A percentile compares a stretch with the other conserved stretches of the same genome.
These are phyloP conservation scores for Enteromius treurensis DNA, from an alignment of 2,797 vertebrate genomes.

Conservation along the genomic window DNA sequence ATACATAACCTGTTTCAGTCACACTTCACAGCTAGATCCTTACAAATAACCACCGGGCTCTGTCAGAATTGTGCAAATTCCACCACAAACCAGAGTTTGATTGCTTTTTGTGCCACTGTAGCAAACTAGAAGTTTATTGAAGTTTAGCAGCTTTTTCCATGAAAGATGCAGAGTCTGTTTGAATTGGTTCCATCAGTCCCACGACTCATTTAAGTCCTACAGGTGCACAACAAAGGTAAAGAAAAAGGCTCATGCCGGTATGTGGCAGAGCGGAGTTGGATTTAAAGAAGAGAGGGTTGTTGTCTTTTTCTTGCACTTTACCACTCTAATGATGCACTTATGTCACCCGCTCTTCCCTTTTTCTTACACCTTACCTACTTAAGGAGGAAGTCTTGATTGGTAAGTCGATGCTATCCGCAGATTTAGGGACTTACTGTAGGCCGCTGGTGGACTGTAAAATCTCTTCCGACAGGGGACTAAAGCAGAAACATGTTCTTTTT, in stretches of 20 bases:
- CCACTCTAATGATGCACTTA: slow-evolving; percentile 99
- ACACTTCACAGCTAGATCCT: slow-evolving; percentile 9
- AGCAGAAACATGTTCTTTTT: slow-evolving; percentile 86
- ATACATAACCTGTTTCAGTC: slow-evolving; percentile 6
- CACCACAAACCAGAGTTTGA: slow-evolving; percentile 15
- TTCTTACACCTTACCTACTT: slow-evolving; percentile 99
- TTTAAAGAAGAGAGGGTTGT: slow-evolving; percentile 89
- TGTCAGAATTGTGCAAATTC: slow-evolving; percentile 4
- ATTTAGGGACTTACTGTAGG: slow-evolving; percentile 96
- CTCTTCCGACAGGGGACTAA: slow-evolving; percentile 87
- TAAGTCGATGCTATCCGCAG: slow-evolving; percentile 99
- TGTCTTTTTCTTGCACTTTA: slow-evolving; percentile 98
- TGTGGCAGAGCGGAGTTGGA: slow-evolving; percentile 72
- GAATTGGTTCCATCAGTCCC: slow-evolving; percentile 16
- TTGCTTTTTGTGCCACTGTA: slow-evolving; percentile 13
- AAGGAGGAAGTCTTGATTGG: slow-evolving; percentile 99
- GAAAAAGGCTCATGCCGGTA: slow-evolving; percentile 63
- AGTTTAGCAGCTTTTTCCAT: not conserved
- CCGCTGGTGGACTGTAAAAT: slow-evolving; percentile 88
- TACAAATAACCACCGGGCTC: slow-evolving; percentile 13
- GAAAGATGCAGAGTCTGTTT: not conserved
- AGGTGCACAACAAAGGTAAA: slow-evolving; percentile 56
- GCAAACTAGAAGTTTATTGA: slow-evolving; percentile 3
- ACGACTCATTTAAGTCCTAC: not conserved
- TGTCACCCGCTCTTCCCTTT: slow-evolving; percentile 99